These are phyloP conservation scores for Emydura subglobosa DNA, from an alignment of 2,113 vertebrate species.

Conservation along the genomic window DNA sequence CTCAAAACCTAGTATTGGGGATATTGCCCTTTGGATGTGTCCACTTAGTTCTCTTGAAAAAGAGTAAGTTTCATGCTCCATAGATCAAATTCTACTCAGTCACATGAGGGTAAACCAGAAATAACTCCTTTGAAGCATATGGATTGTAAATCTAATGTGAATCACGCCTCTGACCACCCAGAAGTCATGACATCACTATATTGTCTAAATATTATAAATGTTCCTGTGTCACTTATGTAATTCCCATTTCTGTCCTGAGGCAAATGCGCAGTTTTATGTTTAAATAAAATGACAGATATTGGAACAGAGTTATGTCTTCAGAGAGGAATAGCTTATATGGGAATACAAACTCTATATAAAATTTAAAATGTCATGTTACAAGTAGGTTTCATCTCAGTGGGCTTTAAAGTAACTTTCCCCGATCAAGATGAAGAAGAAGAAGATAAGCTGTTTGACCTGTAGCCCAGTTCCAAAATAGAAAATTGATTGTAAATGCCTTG, in stretches of 20 bases:
- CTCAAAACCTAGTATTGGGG: neutral
- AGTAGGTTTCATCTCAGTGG: neutral
- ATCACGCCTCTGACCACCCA: neutral
- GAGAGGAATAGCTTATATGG: neutral
- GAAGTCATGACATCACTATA: neutral
- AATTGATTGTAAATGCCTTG: neutral
- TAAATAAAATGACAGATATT: neutral
- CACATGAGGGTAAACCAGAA: neutral
- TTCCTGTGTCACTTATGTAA: neutral
- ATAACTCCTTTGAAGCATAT: neutral
- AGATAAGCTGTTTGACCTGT: neutral
- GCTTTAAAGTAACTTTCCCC: neutral
- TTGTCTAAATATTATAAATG: neutral
- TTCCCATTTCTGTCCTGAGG: conserved; percentile 18
- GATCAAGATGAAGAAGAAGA: neutral
- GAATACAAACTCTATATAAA: neutral
- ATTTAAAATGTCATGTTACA: neutral
- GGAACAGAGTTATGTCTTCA: neutral
- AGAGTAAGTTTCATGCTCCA: neutral
- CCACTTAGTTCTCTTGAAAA: neutral
- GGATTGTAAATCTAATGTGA: neutral
- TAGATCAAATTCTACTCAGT: neutral
- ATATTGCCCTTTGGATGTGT: neutral
- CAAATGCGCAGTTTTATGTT: neutral
- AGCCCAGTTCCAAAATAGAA: neutral